These are phyloP conservation scores for Drosophila novamexicana DNA, from an alignment of 1,140 invertebrate genomes.

Conservation along the genomic window DNA sequence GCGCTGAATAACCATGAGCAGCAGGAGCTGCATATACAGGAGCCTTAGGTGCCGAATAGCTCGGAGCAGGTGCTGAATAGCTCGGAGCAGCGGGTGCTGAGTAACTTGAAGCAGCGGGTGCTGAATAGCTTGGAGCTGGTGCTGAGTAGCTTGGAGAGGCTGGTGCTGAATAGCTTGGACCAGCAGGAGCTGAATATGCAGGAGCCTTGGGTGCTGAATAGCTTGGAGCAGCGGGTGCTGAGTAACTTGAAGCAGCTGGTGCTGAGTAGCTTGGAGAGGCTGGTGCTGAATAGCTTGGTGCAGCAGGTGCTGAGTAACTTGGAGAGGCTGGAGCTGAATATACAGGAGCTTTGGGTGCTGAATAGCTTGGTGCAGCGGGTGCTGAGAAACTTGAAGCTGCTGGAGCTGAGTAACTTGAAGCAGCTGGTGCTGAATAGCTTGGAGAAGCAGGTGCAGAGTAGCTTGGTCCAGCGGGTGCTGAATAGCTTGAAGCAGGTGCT, in stretches of 20 bases:
- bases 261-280: conserved; percentile 37
- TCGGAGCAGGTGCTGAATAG: not conserved
- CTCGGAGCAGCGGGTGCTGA: no score
- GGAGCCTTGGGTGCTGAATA: no score
- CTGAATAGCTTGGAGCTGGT: conserved; percentile 23
- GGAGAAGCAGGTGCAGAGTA: conserved; percentile 24
- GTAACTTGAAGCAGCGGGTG: not conserved
- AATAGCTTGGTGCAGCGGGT: conserved; percentile 1
- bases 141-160: conserved; percentile 11
- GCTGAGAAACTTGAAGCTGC: not conserved
- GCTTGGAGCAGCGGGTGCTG: no score
- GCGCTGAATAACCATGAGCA: conserved; percentile 14
- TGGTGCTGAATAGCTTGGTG: no score
- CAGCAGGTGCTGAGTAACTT: conserved; percentile 29
- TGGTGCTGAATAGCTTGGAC: conserved; percentile 7
- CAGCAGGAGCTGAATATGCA: no score
- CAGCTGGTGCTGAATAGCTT: conserved; percentile 21
- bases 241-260: not conserved
- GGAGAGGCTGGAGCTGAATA: conserved; percentile 43
- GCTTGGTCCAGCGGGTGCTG: not conserved
- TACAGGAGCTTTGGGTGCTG: no score
- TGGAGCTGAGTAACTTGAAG: conserved; percentile 32
- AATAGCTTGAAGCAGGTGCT: not conserved
- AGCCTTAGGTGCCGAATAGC: conserved; percentile 17
- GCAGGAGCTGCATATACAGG: not conserved